A percentile compares a stretch with the other conserved stretches of the same genome.
These are phyloP conservation scores for Neotoxoptera formosana DNA, from an alignment of 1,140 invertebrate genomes.

Conservation along the genomic window DNA sequence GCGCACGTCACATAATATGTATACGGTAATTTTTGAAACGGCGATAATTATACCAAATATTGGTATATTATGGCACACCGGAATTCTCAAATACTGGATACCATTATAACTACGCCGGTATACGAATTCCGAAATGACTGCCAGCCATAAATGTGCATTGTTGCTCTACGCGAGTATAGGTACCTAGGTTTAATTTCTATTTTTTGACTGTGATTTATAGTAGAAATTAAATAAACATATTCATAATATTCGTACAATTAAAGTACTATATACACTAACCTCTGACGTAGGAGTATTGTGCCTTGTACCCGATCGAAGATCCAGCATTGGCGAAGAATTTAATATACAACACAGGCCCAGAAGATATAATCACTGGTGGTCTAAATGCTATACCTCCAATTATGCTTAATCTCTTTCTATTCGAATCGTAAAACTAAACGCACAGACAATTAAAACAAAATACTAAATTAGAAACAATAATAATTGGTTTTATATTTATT, in stretches of 20 bases:
- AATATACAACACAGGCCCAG: constrained; percentile 71
- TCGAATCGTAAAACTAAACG: constrained; percentile 75
- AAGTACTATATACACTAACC: constrained; percentile 54
- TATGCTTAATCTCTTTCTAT: constrained; percentile 72
- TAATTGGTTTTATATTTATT: background rate
- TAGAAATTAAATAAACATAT: background rate
- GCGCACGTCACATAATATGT: too few species aligned
- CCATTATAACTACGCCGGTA: too few species aligned
- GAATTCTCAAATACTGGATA: too few species aligned
- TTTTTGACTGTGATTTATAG: background rate
- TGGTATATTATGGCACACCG: too few species aligned
- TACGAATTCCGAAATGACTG: too few species aligned
- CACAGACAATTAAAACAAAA: background rate
- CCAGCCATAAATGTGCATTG: too few species aligned
- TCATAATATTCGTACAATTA: background rate
- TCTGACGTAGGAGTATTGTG: constrained; percentile 70
- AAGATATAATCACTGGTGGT: constrained; percentile 73
- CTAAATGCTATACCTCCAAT: constrained; percentile 74
- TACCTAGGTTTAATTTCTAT: background rate
- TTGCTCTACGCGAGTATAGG: too few species aligned
- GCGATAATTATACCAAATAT: too few species aligned
- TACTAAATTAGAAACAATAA: background rate
- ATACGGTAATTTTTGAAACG: too few species aligned
- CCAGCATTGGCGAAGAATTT: constrained; percentile 78
- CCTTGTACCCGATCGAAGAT: constrained; percentile 74